Percentiles rank a stretch among this genome's conserved stretches.
These are phyloP conservation scores for Priocnemis perturbator DNA, from an alignment of 2,888 invertebrate species.

Conservation along the genomic window DNA sequence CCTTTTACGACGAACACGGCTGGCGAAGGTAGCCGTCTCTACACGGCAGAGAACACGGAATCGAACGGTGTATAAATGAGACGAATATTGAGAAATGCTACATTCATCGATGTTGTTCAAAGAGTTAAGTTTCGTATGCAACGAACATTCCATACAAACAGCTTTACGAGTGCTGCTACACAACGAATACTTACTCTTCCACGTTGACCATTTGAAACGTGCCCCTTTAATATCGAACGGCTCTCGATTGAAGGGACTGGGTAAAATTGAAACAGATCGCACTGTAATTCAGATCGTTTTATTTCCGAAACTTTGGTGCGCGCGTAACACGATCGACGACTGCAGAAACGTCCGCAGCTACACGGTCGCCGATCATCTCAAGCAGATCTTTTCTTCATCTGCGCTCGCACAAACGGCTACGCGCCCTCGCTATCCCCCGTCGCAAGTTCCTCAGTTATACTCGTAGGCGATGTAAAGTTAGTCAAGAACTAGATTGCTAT, in stretches of 20 bases:
- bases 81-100: background rate
- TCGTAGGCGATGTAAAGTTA: slow-evolving; percentile 31
- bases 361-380: slow-evolving; percentile 1
- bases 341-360: slow-evolving; percentile 29
- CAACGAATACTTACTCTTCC: too few species aligned
- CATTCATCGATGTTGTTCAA: too few species aligned
- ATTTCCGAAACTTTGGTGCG: slow-evolving; percentile 54
- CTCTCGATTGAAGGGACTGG: too few species aligned
- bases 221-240: too few species aligned
- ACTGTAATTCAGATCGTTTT: slow-evolving; percentile 42
- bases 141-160: too few species aligned
- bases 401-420: too few species aligned
- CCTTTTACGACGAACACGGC: slow-evolving; percentile 39
- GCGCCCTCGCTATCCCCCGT: too few species aligned
- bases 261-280: background rate
- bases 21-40: background rate
- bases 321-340: slow-evolving; percentile 50
- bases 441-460: background rate
- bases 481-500: slow-evolving; percentile 31
- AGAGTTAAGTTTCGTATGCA: too few species aligned
- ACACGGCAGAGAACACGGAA: background rate
- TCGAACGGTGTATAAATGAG: background rate
- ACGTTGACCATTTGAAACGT: too few species aligned
- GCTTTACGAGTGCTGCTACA: too few species aligned
- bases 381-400: background rate